These are phyloP conservation scores for Acrocephalus kingi DNA, from an alignment of 2,113 vertebrate species.

Conservation along the genomic window DNA sequence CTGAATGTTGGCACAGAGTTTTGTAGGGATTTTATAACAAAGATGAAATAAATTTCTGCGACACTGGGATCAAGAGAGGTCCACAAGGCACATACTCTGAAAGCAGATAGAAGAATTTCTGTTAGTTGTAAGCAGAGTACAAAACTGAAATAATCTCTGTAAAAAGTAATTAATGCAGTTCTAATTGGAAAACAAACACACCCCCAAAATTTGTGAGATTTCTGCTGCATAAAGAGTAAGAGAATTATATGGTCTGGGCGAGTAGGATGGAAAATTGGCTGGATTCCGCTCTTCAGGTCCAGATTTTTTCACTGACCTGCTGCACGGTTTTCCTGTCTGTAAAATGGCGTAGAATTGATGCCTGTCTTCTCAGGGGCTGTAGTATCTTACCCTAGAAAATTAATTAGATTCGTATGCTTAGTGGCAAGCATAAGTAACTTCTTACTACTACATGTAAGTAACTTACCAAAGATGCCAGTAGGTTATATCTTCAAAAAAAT, in stretches of 20 bases:
- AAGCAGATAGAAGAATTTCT: background rate
- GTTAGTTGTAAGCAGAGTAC: background rate
- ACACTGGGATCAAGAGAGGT: background rate
- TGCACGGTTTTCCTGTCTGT: background rate
- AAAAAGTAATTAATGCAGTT: background rate
- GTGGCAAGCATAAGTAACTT: background rate
- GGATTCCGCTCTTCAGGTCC: background rate
- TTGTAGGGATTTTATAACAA: background rate
- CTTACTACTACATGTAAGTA: background rate
- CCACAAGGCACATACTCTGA: background rate
- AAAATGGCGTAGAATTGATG: background rate
- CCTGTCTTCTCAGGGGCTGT: background rate
- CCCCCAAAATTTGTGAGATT: background rate
- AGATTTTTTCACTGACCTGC: background rate
- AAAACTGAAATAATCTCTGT: background rate
- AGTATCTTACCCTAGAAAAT: background rate
- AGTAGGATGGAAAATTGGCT: background rate
- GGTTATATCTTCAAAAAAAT: background rate
- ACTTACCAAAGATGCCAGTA: background rate
- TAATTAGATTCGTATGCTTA: background rate
- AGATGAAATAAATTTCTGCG: background rate
- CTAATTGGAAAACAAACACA: background rate
- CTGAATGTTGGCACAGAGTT: background rate
- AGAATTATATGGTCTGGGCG: background rate
- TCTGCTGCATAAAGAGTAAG: background rate